These are phyloP conservation scores for Saxicola maurus DNA, from an alignment of 2,797 vertebrate species.

Conservation along the genomic window DNA sequence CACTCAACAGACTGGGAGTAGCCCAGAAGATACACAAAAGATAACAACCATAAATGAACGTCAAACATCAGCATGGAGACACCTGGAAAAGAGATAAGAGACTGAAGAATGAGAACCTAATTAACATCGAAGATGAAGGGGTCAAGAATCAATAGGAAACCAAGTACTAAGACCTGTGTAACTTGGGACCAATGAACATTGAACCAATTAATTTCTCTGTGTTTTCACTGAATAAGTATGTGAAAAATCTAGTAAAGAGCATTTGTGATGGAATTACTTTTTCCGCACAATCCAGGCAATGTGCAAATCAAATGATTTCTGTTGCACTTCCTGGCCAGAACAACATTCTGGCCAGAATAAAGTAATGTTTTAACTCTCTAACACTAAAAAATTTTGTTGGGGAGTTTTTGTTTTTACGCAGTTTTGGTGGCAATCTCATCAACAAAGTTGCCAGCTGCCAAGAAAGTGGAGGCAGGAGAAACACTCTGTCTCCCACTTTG, in stretches of 20 bases:
- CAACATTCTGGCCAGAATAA: not conserved
- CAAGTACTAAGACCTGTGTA: not conserved
- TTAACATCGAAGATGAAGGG: accelerated
- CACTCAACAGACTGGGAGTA: not conserved
- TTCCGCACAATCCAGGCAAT: not conserved
- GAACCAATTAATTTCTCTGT: not conserved
- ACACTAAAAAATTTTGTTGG: not conserved
- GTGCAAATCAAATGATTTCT: not conserved
- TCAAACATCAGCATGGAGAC: not conserved
- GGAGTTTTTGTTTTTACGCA: not conserved
- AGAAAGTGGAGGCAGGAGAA: not conserved
- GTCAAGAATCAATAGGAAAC: not conserved
- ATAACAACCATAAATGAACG: accelerated
- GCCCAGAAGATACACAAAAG: not conserved
- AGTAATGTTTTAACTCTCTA: not conserved
- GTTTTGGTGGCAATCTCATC: not conserved
- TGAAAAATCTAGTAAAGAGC: not conserved
- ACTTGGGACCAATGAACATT: not conserved
- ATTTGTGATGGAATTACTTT: not conserved
- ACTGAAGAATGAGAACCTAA: not conserved
- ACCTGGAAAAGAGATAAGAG: not conserved
- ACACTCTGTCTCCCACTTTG: not conserved
- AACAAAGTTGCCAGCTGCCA: not conserved
- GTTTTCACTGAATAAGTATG: not conserved
- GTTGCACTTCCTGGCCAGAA: not conserved